Base-by-base conservation (phyloP, 2,113 vertebrate genomes). In the Hippocampus barbouri region DNA sequence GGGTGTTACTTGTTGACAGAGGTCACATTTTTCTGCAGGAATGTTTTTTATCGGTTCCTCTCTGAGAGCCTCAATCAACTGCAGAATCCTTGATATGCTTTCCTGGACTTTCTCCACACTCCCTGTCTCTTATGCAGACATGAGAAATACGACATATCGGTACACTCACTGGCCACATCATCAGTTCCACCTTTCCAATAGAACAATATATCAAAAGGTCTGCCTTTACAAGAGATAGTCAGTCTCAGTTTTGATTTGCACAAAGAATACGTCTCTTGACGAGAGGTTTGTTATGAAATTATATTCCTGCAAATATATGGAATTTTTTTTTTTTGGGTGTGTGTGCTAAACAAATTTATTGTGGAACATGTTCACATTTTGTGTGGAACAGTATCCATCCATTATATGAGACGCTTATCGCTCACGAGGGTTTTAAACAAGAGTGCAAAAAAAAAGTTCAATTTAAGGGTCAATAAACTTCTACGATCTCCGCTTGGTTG, bases 31-130 rank as follows among this genome's bases (percentile, higher is more conserved):
- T 69, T 79, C 76, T 20, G 56, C 5, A 49, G 54, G 40, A 8
- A 53, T 71, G 11, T 65, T 70, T 65, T 62, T 87, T 23, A 71
- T 65, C 14, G 80, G 82, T 72, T 91, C 90, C 53, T 85, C 80
- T 73, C 77, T 82, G 27, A 93, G 78, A 69, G 86, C 75, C 20
- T 89, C 88, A 68, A 76, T 88, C 38, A 93, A 86, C 76, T 90
- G 80, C 72, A 89, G 86, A 72, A 94, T 92, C 68, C 78, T 80
- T 3, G 9, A 60, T 15, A 93, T 75, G 40, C 89, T 85, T 66
- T 89, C 84, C 78, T 89, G 84, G 75, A 89, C 85, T 45, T 78
- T 86, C 59, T 91, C 89, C 15, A 83, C 71, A 30, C 80, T 80
- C 56, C 79, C 85, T 82, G 82, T 87, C 9, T 89, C 91, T 72